Evolutionary conservation across 2,888 invertebrate species (phyloP), one percentile per base, ranked within the genome.

Genomic region (Lasioglossum morio): DNA sequence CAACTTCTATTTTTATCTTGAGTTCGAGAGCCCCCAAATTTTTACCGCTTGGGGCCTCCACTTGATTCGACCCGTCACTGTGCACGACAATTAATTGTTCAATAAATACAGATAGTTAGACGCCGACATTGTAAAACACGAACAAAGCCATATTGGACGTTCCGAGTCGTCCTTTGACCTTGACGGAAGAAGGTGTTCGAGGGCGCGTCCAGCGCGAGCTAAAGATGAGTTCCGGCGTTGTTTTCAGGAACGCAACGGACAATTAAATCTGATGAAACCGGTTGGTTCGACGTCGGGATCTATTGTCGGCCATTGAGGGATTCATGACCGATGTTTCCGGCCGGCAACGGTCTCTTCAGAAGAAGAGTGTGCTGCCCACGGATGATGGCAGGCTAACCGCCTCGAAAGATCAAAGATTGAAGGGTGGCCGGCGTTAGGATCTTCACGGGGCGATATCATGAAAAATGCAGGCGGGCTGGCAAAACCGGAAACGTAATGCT

Each of bases 301-400:
- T 40, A 40, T 40, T 37, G 70, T 43, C 76, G 63, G 27, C 63
- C 37, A 37, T 48, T 27, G 69, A 70, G 37, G 48, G n/a, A 70
- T 70, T 53, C 40, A 66, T 37, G 69, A 53, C 34, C 46, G 69
- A 70, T 53, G 77, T 19, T 19, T 27, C 19, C 7, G 34, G 77
- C 34, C 27, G 37, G 34, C 70, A 77, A 63, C 37, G 66, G 66
- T 77, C 23, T 76, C 23, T 46, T 70, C 63, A 10, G 14, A 10
- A 12, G 34, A 60, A 63, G 43, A 72, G 60, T 16, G 12, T 12
- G 23, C 34, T 46, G 69, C n/a, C 73, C 48, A 10, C 43, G 53
- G 27, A 34, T 70, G 78, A 79, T 78, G 83, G 78, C 46, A 30
- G 72, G 77, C 72, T 63, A 84, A 78, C 77, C 83, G 63, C 48